Evolutionary conservation across 2,888 invertebrate species (phyloP).

Genomic region (Keiferia lycopersicella): DNA sequence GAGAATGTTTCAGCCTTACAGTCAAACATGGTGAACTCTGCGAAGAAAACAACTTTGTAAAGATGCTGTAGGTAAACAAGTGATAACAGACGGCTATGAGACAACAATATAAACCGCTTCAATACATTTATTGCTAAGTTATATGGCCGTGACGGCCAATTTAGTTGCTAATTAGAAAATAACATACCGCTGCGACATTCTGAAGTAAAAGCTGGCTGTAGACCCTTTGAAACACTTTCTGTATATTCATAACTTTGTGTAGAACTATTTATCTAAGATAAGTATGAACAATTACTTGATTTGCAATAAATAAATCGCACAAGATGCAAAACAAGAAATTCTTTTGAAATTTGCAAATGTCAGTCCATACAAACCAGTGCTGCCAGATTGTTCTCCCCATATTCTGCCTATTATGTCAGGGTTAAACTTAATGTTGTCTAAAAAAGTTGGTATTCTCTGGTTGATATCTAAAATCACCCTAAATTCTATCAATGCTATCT

Average conservation of each 20-base stretch:
- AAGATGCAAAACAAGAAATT: slow-evolving; percentile 2
- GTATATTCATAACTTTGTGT: slow-evolving; percentile 50
- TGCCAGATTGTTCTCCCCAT: no score
- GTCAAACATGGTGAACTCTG: slow-evolving; percentile 47
- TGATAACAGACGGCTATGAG: not conserved
- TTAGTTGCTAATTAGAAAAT: slow-evolving; percentile 23
- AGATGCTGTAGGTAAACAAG: not conserved
- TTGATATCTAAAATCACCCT: no score
- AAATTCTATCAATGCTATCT: no score
- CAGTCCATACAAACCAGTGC: not conserved
- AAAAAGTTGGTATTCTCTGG: no score
- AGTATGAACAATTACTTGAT: slow-evolving; percentile 1
- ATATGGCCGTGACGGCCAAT: slow-evolving; percentile 15
- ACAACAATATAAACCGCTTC: not conserved
- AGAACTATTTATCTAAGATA: not conserved
- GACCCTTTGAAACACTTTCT: slow-evolving; percentile 50
- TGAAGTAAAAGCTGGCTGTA: slow-evolving; percentile 43
- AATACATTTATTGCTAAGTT: slow-evolving; percentile 2
- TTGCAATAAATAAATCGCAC: not conserved
- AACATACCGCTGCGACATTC: slow-evolving; percentile 51
- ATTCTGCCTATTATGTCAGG: no score
- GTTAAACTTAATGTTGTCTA: no score
- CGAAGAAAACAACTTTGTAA: slow-evolving; percentile 13
- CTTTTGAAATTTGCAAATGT: not conserved
- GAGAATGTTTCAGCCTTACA: slow-evolving; percentile 55